A percentile compares a stretch with the other conserved stretches of the same genome.
Conservation (phyloP, 2,888 invertebrate genomes). For the Philereme vetulata region DNA sequence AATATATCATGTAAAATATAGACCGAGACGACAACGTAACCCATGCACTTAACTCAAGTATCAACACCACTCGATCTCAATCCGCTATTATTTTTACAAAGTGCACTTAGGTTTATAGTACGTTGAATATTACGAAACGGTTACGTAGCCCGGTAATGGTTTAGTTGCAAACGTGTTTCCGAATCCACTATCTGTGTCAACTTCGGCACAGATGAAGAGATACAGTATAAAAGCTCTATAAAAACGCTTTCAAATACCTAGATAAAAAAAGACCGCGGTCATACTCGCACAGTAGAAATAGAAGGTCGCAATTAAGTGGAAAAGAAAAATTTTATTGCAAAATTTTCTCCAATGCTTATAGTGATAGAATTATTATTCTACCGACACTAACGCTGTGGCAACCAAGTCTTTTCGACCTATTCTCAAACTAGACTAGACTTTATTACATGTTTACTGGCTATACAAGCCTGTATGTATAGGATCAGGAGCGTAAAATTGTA, state of each 20-base stretch:
- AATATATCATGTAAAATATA: not conserved
- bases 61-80: conserved; percentile 13
- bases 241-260: not conserved
- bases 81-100: conserved; percentile 5
- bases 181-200: conserved; percentile 2
- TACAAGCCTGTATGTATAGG: too few relatives aligned
- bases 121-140: conserved; percentile 26
- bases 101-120: conserved; percentile 26
- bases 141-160: conserved; percentile 7
- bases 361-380: too few relatives aligned
- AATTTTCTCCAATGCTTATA: too few relatives aligned
- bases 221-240: not conserved
- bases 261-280: too few relatives aligned
- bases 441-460: too few relatives aligned
- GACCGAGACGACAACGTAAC: not conserved
- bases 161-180: conserved; percentile 10
- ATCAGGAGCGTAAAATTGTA: too few relatives aligned
- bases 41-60: conserved; percentile 13
- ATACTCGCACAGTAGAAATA: too few relatives aligned
- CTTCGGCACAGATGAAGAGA: not conserved
- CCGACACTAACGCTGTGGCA: too few relatives aligned
- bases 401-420: too few relatives aligned
- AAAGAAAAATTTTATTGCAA: too few relatives aligned
- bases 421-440: too few relatives aligned
- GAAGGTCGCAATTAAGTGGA: too few relatives aligned